phyloP scores from a whole-genome alignment of 2,113 vertebrate genomes.

The Myocastor coypus region DNA sequence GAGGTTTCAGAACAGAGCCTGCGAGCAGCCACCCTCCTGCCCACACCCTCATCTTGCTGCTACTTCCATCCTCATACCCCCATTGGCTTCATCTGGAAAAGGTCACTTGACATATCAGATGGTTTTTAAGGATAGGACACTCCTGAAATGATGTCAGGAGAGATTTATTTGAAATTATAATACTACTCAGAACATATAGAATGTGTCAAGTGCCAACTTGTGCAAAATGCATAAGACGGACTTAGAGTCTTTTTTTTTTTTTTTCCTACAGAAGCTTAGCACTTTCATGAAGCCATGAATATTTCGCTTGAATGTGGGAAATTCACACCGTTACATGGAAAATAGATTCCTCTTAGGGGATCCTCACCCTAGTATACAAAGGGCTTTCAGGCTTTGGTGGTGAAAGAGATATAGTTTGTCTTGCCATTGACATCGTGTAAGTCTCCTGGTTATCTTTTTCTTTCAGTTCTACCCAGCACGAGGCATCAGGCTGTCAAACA shows the following conservation, averaged over 20 bases:
- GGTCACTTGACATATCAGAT: constrained; percentile 61
- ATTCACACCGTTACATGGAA: constrained; percentile 69
- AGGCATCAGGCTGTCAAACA: constrained; percentile 43
- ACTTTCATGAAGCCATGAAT: constrained; percentile 79
- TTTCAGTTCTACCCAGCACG: constrained; percentile 56
- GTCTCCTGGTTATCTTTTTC: constrained; percentile 69
- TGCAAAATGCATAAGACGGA: constrained; percentile 75
- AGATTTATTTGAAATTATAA: constrained; percentile 82
- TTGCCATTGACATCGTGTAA: constrained; percentile 60
- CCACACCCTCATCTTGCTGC: background rate
- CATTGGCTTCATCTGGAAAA: constrained; percentile 62
- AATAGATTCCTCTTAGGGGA: constrained; percentile 70
- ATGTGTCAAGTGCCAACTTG: constrained; percentile 76
- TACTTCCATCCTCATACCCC: background rate
- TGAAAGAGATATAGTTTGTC: constrained; percentile 67
- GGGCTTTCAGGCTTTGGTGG: constrained; percentile 60
- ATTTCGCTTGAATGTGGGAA: constrained; percentile 72
- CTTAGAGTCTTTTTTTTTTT: constrained; percentile 60
- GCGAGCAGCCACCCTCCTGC: background rate
- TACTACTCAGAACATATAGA: constrained; percentile 76
- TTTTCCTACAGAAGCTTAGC: constrained; percentile 53
- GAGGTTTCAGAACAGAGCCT: background rate
- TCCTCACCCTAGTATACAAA: constrained; percentile 70
- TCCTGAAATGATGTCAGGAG: constrained; percentile 68
- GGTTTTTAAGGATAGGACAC: constrained; percentile 62